Conservation (phyloP, 2,888 invertebrate genomes). For the Limnephilus rhombicus region DNA sequence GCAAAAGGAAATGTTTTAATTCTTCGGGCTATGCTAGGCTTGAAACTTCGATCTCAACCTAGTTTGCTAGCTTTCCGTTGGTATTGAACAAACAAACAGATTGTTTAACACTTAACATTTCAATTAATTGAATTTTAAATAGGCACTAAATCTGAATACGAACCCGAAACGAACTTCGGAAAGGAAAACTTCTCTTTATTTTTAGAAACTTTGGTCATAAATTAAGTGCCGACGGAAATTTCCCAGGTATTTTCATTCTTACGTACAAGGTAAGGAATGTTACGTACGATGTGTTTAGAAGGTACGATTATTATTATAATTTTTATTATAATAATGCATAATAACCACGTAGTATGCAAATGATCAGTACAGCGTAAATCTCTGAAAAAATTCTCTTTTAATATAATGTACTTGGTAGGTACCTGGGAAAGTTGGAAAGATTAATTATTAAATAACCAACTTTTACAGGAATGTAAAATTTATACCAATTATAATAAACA, state of each 20-base stretch:
- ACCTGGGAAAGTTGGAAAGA: not conserved
- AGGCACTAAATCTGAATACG: slow-evolving; percentile 54
- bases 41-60: not conserved
- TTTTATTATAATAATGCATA: too few species aligned
- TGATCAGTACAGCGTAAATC: not conserved
- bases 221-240: not conserved
- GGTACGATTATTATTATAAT: not conserved
- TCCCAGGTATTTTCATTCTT: not conserved
- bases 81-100: slow-evolving; percentile 33
- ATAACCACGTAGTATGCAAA: not conserved
- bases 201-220: not conserved
- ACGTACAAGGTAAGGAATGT: not conserved
- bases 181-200: not conserved
- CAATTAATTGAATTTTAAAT: slow-evolving; percentile 62
- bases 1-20: not conserved
- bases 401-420: not conserved
- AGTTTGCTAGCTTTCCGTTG: not conserved
- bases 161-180: not conserved
- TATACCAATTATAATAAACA: too few species aligned
- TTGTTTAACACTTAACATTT: slow-evolving; percentile 66
- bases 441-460: too few species aligned
- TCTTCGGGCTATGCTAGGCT: too few species aligned
- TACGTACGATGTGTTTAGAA: not conserved
- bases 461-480: too few species aligned
- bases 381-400: not conserved